Evolutionary conservation across 2,113 vertebrate genomes (phyloP).

Genomic region (Gymnorhina tibicen): DNA sequence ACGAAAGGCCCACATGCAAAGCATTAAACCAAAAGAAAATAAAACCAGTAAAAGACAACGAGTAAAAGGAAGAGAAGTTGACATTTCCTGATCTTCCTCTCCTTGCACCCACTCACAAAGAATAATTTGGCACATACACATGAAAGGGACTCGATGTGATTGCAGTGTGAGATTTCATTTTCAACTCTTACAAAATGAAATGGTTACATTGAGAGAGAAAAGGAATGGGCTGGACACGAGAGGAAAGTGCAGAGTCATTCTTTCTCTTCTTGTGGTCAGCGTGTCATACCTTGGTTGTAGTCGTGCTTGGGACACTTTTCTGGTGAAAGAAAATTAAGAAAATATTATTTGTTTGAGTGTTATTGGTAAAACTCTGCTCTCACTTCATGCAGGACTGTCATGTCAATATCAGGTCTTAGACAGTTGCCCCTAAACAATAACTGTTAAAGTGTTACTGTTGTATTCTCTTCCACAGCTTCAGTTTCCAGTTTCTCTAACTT

Average conservation of each 20-base stretch:
- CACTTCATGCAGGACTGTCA: background rate
- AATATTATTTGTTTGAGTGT: background rate
- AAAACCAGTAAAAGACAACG: background rate
- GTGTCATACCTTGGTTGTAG: background rate
- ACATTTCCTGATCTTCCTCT: background rate
- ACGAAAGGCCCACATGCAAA: background rate
- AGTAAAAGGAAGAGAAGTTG: background rate
- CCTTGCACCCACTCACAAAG: background rate
- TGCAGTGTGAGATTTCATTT: background rate
- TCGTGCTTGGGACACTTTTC: background rate
- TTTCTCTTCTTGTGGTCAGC: conserved; percentile 7
- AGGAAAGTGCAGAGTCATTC: conserved; percentile 22
- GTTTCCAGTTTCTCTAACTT: background rate
- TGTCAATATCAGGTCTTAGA: background rate
- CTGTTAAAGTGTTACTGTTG: background rate
- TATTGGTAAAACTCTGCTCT: background rate
- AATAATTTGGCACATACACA: background rate
- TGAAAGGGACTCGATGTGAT: background rate
- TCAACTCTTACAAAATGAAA: background rate
- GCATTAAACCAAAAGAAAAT: background rate
- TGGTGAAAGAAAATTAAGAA: conserved; percentile 11
- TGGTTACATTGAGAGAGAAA: background rate
- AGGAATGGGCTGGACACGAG: background rate
- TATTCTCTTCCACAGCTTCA: background rate
- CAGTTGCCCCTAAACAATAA: background rate